These are phyloP conservation scores for Capitulum mitella DNA, from an alignment of 2,888 invertebrate genomes.

Conservation along the genomic window DNA sequence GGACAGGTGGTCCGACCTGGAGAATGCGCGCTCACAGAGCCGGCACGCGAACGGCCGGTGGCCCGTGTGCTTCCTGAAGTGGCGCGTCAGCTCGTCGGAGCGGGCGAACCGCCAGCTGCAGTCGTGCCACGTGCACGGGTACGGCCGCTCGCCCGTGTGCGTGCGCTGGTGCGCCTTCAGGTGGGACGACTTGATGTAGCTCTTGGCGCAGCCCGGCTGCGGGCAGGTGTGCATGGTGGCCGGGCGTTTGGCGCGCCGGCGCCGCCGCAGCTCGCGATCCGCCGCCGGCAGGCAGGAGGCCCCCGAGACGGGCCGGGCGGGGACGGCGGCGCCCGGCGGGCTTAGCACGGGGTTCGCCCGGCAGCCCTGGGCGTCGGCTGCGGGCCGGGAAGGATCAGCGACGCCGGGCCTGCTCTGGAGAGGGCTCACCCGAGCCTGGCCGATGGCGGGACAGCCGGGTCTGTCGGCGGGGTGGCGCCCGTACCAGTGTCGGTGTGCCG, in stretches of 20 bases:
- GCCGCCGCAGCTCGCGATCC: neutral
- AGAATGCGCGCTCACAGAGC: conserved; percentile 54
- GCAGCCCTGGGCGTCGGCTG: conserved; percentile 33
- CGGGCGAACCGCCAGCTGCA: conserved; percentile 55
- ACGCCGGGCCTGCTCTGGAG: neutral
- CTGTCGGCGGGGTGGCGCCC: no score
- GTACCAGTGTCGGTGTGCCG: no score
- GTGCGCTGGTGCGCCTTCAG: conserved; percentile 54
- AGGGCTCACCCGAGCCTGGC: no score
- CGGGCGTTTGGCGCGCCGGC: conserved; percentile 19
- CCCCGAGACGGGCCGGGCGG: conserved; percentile 19
- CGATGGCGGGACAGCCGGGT: no score
- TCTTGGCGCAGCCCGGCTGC: conserved; percentile 54
- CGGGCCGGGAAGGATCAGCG: conserved; percentile 30
- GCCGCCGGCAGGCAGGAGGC: conserved; percentile 29
- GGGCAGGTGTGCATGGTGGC: conserved; percentile 45
- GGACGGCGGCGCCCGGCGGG: conserved; percentile 28
- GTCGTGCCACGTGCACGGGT: conserved; percentile 56
- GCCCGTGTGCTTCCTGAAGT: conserved; percentile 48
- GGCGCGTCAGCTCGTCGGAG: conserved; percentile 51
- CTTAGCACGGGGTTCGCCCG: conserved; percentile 37
- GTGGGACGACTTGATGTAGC: conserved; percentile 56
- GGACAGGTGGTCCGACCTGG: conserved; percentile 53
- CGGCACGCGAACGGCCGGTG: conserved; percentile 55
- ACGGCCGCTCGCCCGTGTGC: conserved; percentile 59